Base-by-base conservation (phyloP, 1,140 invertebrate species). In the Pectinophora gossypiella region DNA sequence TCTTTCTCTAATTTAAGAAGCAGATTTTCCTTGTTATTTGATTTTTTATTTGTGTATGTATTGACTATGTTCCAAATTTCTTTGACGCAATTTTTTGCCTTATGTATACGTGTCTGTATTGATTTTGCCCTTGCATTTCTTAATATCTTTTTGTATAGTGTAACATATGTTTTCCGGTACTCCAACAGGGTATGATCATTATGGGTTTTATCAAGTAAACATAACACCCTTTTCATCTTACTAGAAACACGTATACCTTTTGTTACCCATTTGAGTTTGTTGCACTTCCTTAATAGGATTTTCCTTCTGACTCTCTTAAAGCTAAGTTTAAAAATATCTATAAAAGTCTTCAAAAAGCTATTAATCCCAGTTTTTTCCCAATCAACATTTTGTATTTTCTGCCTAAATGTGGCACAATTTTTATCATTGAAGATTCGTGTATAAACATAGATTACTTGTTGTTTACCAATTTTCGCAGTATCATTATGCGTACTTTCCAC, bases 1-100 rank as follows among this genome's bases (percentile, higher is more conserved):
- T 43, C n/a, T n/a, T n/a, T 16, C 1, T 44, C 19, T 10, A 32
- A 10, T 36, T 54, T 48, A 15, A 54, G 36, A 16, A 43, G 35
- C 9, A 32, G 9, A 20, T 46, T 38, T 1, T 45, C 19, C 15
- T 36, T 22, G 6, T 10, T 35, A n/a, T n/a, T n/a, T n/a, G n/a
- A n/a, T n/a, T n/a, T n/a, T 46, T 50, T 56, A 27, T 56, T 51
- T 27, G 23, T 46, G 12, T 49, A 22, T 19, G 20, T 36, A 13
- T 49, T 45, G 2, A 50, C 42, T 16, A 55, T 20, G 10, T 55
- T 35, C 54, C 54, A 55, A 49, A 55, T 55, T 1, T 4, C 35
- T 19, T 55, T 55, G 12, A 19, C 7, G 0, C 10, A 15, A 21
- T 45, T 44, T 16, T 50, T 46, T 1, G 19, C 23, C 13, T 27